Conservation (phyloP, 2,888 invertebrate species). For the Trachelus stipa region DNA sequence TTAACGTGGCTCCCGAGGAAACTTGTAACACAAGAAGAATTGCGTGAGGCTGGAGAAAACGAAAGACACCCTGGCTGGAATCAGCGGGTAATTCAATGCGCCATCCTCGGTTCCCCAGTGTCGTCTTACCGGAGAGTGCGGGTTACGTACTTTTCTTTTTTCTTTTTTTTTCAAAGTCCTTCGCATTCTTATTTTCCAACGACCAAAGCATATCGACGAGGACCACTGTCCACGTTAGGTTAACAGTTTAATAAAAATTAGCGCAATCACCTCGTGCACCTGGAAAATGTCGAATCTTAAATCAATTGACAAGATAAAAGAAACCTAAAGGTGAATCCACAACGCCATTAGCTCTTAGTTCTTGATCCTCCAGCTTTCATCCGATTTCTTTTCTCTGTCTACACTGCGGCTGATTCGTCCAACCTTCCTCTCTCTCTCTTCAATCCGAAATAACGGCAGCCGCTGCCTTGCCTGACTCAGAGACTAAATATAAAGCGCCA, state of each 20-base stretch:
- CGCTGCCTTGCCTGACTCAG: conserved; percentile 37
- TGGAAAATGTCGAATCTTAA: neutral
- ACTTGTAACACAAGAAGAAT: neutral
- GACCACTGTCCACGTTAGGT: neutral
- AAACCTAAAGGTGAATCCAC: neutral
- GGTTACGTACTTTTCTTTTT: neutral
- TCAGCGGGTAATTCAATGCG: neutral
- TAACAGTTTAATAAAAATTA: too few relatives aligned
- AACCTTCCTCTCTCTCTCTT: neutral
- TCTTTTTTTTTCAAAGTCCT: neutral
- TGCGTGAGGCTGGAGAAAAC: neutral
- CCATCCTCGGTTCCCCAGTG: neutral
- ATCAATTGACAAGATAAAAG: neutral
- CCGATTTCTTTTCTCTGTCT: neutral
- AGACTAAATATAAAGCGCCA: conserved; percentile 48
- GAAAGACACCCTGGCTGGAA: neutral
- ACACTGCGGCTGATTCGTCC: neutral
- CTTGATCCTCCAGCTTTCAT: neutral
- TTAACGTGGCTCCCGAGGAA: neutral
- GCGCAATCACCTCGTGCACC: neutral
- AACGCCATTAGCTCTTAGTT: neutral
- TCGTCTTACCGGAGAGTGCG: neutral
- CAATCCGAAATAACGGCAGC: neutral
- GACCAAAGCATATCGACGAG: neutral
- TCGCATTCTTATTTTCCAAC: neutral